Conservation (phyloP, 2,797 vertebrate species). For the Peromyscus aztecus region DNA sequence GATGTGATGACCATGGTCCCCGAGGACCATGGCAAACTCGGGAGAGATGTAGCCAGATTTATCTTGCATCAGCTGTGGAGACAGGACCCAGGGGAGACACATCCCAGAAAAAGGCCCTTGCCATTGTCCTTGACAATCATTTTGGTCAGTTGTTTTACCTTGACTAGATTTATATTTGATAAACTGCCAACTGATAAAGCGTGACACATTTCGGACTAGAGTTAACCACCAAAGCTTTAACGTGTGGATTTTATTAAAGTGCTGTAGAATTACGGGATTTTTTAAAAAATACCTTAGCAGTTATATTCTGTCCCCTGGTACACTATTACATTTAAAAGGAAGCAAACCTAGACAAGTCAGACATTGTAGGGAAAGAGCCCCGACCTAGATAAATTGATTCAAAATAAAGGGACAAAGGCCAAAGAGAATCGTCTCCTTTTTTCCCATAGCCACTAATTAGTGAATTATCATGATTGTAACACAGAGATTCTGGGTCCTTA, state of each 20-base stretch:
- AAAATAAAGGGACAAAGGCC: conserved; percentile 7
- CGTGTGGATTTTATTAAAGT: background rate
- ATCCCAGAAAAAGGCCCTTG: conserved; percentile 35
- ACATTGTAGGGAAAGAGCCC: background rate
- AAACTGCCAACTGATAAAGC: conserved; percentile 30
- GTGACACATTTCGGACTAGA: background rate
- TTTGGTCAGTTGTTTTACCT: conserved; percentile 62
- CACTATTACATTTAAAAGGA: conserved; percentile 26
- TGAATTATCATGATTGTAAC: background rate
- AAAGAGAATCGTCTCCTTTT: conserved; percentile 2
- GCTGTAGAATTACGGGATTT: background rate
- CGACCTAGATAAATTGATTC: background rate
- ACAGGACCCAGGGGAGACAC: background rate
- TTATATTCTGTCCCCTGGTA: background rate
- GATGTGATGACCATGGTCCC: background rate
- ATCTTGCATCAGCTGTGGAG: background rate
- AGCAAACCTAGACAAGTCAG: background rate
- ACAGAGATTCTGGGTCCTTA: background rate
- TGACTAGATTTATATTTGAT: conserved; percentile 51
- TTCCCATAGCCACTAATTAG: background rate
- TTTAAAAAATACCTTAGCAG: conserved; percentile 18
- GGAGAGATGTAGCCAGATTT: background rate
- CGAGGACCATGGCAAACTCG: background rate
- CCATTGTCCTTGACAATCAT: background rate
- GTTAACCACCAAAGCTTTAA: conserved; percentile 16